phyloP scores from a whole-genome alignment of 2,888 invertebrate genomes.

The Patella ulyssiponensis region DNA sequence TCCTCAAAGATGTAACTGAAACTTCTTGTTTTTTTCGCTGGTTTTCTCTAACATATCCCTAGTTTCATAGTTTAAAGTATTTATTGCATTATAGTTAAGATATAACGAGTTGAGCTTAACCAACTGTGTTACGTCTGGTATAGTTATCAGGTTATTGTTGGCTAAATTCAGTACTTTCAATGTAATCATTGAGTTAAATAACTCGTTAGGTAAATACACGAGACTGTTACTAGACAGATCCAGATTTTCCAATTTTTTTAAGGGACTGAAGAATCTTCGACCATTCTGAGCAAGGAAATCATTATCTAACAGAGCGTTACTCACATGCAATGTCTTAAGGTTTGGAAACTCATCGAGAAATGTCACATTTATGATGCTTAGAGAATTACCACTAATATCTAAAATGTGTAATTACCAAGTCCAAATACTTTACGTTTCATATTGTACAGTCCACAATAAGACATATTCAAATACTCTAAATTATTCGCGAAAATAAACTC shows the following conservation, averaged over 20 bases:
- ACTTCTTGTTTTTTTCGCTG: not conserved
- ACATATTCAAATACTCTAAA: not conserved
- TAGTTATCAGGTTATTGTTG: not conserved
- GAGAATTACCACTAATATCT: not conserved
- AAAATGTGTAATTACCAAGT: not conserved
- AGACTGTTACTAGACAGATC: conserved; percentile 1
- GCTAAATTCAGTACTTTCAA: not conserved
- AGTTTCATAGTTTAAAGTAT: not conserved
- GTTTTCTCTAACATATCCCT: not conserved
- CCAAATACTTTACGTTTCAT: not conserved
- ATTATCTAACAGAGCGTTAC: not conserved
- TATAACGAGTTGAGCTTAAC: not conserved
- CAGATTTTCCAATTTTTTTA: not conserved
- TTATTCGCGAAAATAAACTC: not conserved
- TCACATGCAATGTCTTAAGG: not conserved
- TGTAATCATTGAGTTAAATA: not conserved
- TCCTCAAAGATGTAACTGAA: not conserved
- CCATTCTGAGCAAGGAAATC: not conserved
- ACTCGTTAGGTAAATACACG: not conserved
- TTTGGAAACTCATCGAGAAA: not conserved
- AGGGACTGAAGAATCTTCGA: not conserved
- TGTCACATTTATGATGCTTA: not conserved
- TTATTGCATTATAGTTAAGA: not conserved
- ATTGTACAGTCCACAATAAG: not conserved
- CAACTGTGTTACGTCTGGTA: not conserved